phyloP scores from a whole-genome alignment of 2,888 invertebrate species.

The Aplocera efformata region DNA sequence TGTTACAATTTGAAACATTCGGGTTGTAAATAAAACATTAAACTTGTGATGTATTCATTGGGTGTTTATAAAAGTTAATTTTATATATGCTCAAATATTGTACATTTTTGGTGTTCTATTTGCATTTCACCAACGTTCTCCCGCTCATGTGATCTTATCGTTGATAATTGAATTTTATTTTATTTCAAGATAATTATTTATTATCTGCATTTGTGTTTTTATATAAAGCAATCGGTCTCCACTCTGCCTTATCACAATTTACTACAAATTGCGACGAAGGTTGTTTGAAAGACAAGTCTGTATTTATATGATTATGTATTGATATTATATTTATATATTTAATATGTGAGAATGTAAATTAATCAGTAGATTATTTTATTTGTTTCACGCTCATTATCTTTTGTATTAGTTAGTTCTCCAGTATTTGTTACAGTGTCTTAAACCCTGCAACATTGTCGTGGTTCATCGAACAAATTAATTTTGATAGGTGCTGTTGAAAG shows the following conservation, averaged over 20 bases:
- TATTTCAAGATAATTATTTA: no score
- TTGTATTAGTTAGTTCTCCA: constrained; percentile 16
- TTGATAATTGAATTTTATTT: no score
- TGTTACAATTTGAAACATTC: constrained; percentile 6
- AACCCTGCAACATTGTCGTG: constrained; percentile 31
- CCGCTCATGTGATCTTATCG: no score
- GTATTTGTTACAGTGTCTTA: constrained; percentile 27
- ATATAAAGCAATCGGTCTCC: no score
- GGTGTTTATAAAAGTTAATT: no score
- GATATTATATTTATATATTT: not conserved
- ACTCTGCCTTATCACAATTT: constrained; percentile 19
- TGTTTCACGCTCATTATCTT: constrained; percentile 6
- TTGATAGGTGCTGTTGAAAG: constrained; percentile 51
- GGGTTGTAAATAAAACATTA: constrained; percentile 7
- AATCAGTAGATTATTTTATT: constrained; percentile 13
- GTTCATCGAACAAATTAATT: constrained; percentile 50
- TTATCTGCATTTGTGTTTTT: no score
- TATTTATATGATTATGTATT: not conserved
- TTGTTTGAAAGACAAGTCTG: constrained; percentile 3
- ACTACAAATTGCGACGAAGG: constrained; percentile 15
- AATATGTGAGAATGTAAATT: constrained; percentile 15
- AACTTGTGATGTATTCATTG: no score
- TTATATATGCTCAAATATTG: no score
- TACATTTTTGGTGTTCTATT: no score
- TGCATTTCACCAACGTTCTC: no score